Evolutionary conservation across 2,888 invertebrate species (phyloP), one percentile per base, ranked within the genome.

Genomic region (Plusia festucae): DNA sequence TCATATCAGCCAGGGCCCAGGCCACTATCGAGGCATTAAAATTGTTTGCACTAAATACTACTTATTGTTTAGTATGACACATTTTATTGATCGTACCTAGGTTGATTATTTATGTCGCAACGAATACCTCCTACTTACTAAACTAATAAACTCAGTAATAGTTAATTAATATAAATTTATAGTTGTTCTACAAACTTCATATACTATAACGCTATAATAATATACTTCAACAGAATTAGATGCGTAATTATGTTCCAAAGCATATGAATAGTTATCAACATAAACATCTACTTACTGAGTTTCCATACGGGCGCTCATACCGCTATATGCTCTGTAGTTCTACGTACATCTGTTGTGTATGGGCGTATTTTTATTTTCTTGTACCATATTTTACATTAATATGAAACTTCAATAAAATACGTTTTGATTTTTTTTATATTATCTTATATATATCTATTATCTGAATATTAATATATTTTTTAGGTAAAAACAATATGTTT

Each of bases 321-420:
- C 20, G 55, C 15, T 61, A 53, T 16, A 16, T 59, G 18, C 11
- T 18, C 9, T 18, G 3, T 49, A 49, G 46, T 16, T n/a, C 27
- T 46, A 53, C 1, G 46, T 75, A 70, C 63, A 46, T 60, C 11
- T 57, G 60, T 40, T 58, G 54, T 55, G 18, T 72, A n/a, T n/a
- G n/a, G n/a, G n/a, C n/a, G n/a, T n/a, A n/a, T n/a, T n/a, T n/a
- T n/a, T n/a, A n/a, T n/a, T n/a, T n/a, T n/a, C n/a, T n/a, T n/a
- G n/a, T n/a, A n/a, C n/a, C n/a, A n/a, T n/a, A n/a, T n/a, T n/a
- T n/a, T n/a, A n/a, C n/a, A n/a, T n/a, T n/a, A n/a, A n/a, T n/a
- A n/a, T n/a, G n/a, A n/a, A n/a, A n/a, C n/a, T n/a, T n/a, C n/a
- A n/a, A n/a, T n/a, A n/a, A n/a, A n/a, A n/a, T n/a, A n/a, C n/a